Evolutionary conservation across 2,888 invertebrate species (phyloP).

Genomic region (Lypha dubia): DNA sequence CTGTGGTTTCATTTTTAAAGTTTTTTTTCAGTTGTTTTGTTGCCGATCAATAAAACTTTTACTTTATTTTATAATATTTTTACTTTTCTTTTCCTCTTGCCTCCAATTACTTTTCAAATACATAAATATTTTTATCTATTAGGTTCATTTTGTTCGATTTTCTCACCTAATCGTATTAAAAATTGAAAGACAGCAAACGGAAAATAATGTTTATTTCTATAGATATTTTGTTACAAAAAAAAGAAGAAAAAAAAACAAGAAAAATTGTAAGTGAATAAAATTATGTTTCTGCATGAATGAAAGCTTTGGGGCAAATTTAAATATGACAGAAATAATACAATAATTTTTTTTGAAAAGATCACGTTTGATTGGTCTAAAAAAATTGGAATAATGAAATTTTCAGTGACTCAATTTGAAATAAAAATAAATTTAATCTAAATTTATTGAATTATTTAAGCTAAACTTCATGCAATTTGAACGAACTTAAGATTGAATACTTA

Average conservation of each 20-base stretch:
- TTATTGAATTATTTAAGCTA: too few relatives aligned
- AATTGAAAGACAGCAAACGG: background rate
- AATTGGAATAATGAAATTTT: too few relatives aligned
- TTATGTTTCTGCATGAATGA: background rate
- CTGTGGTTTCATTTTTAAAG: constrained; percentile 49
- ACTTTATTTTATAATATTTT: constrained; percentile 31
- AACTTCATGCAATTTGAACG: too few relatives aligned
- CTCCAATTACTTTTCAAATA: constrained; percentile 29
- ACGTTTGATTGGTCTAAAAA: too few relatives aligned
- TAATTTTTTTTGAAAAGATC: too few relatives aligned
- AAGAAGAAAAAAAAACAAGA: too few relatives aligned
- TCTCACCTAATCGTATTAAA: constrained; percentile 57
- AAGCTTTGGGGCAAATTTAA: background rate
- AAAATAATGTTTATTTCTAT: constrained; percentile 28
- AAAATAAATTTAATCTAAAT: too few relatives aligned
- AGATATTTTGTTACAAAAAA: constrained; percentile 44
- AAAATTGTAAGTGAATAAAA: constrained; percentile 10
- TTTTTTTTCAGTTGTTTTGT: too few relatives aligned
- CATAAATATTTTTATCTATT: constrained; percentile 5
- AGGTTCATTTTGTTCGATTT: constrained; percentile 24
- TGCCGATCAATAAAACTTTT: constrained; percentile 57
- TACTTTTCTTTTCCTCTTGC: background rate
- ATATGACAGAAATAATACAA: too few relatives aligned
- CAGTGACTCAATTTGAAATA: too few relatives aligned
- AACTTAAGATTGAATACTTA: too few relatives aligned